Base-by-base conservation (phyloP, 2,113 vertebrate species). In the Pollachius pollachius region DNA sequence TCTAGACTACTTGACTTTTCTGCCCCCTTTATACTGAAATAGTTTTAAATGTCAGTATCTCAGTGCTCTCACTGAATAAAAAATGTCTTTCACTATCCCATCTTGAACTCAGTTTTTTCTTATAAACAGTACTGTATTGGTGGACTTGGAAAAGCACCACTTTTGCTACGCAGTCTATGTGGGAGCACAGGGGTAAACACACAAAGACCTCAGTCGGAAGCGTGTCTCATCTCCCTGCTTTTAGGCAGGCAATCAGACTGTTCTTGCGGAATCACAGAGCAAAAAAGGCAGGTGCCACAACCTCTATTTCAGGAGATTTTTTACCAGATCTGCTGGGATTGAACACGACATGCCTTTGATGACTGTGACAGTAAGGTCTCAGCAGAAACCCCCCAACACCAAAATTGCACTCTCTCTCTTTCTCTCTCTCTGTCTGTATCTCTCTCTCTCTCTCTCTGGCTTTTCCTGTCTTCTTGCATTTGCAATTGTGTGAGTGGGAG, bases 271-370 rank as follows among this genome's bases (percentile, higher is more conserved):
- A 71, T 58, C 75, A 81, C 74, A 79, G 48, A 77, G 72, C 67
- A 76, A 5, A 62, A 41, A 23, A 60, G 58, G 65, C 69, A 70
- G 73, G 82, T 83, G 81, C 77, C 76, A 74, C 68, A 57, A 76
- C 64, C 74, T 78, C 80, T 74, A 73, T 67, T 67, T 48, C 41
- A 48, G 67, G 81, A 68, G 13, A 75, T 85, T 88, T 83, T 76
- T 76, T 75, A 77, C 78, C 63, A 76, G 65, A 52, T 77, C 67
- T 65, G 48, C 60, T 73, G 84, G 83, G 74, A 83, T 86, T 90
- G 86, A 87, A 90, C 85, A 85, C 86, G 82, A 76, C 68, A 18
- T 67, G 18, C 65, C 79, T 87, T 84, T 85, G 80, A 83, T 88
- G 85, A 84, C 74, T 63, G 79, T 77, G 83, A 84, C 84, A 87